Percentiles rank a stretch among this genome's conserved stretches.
These are phyloP conservation scores for Pseudopodoces humilis DNA, from an alignment of 2,113 vertebrate genomes.

Conservation along the genomic window DNA sequence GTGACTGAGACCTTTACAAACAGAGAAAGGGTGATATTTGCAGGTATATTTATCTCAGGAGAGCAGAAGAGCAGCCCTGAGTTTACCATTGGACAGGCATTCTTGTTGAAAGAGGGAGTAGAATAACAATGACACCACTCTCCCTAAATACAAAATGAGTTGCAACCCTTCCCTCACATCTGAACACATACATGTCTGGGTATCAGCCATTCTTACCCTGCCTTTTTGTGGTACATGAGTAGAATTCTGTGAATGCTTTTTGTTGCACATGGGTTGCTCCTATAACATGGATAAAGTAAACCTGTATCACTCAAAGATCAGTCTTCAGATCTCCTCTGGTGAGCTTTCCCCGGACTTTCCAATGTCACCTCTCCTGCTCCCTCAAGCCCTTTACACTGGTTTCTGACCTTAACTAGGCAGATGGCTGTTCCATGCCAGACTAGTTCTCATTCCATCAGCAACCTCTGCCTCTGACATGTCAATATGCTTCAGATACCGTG, in stretches of 20 bases:
- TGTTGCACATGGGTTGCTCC: neutral
- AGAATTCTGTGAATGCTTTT: neutral
- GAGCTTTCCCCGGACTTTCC: neutral
- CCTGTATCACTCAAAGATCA: neutral
- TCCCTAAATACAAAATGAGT: neutral
- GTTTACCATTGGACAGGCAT: neutral
- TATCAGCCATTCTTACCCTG: neutral
- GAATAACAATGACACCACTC: neutral
- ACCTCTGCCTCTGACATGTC: neutral
- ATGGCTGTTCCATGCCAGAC: neutral
- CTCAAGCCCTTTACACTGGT: neutral
- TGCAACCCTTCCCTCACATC: neutral
- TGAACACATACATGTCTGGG: neutral
- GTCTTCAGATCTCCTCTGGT: neutral
- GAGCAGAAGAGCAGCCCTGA: neutral
- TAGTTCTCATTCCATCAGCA: neutral
- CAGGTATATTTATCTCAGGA: neutral
- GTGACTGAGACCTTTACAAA: neutral
- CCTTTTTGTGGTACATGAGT: neutral
- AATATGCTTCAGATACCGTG: accelerated
- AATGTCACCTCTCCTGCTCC: neutral
- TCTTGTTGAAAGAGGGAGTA: neutral
- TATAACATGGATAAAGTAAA: neutral
- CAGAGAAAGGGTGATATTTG: neutral
- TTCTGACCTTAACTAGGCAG: neutral